Conservation (phyloP, 2,888 invertebrate species). For the Acrobasis consociella region DNA sequence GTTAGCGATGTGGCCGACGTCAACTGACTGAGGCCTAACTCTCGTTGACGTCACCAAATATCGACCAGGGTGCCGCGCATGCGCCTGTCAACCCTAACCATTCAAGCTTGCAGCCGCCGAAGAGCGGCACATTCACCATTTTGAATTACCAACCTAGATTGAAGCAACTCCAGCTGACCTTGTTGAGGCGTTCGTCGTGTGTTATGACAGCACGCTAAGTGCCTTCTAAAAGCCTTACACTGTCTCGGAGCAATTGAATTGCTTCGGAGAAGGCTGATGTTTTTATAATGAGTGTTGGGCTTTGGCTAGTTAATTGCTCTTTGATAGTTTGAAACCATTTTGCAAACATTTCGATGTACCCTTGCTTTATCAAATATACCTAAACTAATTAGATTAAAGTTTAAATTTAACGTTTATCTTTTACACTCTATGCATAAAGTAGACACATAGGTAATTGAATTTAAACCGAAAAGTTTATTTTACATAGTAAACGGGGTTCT, state of each 20-base stretch:
- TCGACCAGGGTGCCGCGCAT: slow-evolving; percentile 69
- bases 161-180: slow-evolving; percentile 32
- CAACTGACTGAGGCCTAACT: slow-evolving; percentile 72
- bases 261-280: slow-evolving; percentile 8
- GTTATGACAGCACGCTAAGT: slow-evolving; percentile 27
- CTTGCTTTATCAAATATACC: too few relatives aligned
- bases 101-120: slow-evolving; percentile 52
- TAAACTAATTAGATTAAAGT: too few relatives aligned
- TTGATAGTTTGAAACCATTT: too few relatives aligned
- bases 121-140: slow-evolving; percentile 57
- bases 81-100: slow-evolving; percentile 46
- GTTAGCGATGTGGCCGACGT: slow-evolving; percentile 66
- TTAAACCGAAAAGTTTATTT: too few relatives aligned
- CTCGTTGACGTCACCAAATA: slow-evolving; percentile 74
- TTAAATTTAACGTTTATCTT: too few relatives aligned
- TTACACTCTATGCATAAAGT: too few relatives aligned
- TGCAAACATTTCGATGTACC: too few relatives aligned
- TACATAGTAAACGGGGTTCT: too few relatives aligned
- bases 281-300: not conserved
- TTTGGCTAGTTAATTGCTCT: slow-evolving; percentile 2
- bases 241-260: slow-evolving; percentile 21
- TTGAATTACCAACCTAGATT: slow-evolving; percentile 51
- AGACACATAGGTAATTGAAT: too few relatives aligned
- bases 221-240: slow-evolving; percentile 20
- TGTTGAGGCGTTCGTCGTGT: slow-evolving; percentile 38